A percentile compares a stretch with the other conserved stretches of the same genome.
phyloP scores from a whole-genome alignment of 2,113 vertebrate species.

The Lasiurus cinereus region DNA sequence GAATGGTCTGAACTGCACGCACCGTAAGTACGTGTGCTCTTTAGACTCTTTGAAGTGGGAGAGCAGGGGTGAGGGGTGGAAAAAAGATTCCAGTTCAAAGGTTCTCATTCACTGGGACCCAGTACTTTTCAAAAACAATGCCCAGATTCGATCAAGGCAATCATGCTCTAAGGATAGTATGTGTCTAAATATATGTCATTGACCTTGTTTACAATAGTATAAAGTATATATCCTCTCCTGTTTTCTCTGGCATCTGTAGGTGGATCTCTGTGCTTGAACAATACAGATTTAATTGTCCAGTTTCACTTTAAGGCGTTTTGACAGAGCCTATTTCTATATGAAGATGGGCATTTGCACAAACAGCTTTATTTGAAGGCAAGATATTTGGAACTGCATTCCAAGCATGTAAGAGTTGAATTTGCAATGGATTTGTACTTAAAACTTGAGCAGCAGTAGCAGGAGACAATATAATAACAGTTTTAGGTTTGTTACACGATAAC shows the following conservation, averaged over 20 bases:
- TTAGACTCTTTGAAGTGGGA: not conserved
- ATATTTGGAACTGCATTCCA: slow-evolving; percentile 49
- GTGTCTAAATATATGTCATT: not conserved
- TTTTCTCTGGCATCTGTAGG: not conserved
- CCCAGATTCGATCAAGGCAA: not conserved
- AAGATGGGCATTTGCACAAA: not conserved
- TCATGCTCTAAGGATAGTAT: not conserved
- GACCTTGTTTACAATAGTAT: not conserved
- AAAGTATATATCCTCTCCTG: not conserved
- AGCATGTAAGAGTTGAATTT: not conserved
- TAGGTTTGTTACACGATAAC: slow-evolving; percentile 16
- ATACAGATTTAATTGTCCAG: not conserved
- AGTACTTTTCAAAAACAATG: not conserved
- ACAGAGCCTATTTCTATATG: not conserved
- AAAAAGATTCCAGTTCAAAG: not conserved
- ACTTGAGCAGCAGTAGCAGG: not conserved
- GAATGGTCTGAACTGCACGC: not conserved
- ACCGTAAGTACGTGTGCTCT: not conserved
- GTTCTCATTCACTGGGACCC: not conserved
- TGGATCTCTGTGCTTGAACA: not conserved
- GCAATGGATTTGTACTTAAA: not conserved
- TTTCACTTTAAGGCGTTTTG: slow-evolving; percentile 25
- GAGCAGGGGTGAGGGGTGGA: accelerated
- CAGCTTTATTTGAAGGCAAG: slow-evolving; percentile 22
- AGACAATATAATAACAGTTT: not conserved